phyloP scores from a whole-genome alignment of 2,113 vertebrate species.

The Oryzias celebensis region DNA sequence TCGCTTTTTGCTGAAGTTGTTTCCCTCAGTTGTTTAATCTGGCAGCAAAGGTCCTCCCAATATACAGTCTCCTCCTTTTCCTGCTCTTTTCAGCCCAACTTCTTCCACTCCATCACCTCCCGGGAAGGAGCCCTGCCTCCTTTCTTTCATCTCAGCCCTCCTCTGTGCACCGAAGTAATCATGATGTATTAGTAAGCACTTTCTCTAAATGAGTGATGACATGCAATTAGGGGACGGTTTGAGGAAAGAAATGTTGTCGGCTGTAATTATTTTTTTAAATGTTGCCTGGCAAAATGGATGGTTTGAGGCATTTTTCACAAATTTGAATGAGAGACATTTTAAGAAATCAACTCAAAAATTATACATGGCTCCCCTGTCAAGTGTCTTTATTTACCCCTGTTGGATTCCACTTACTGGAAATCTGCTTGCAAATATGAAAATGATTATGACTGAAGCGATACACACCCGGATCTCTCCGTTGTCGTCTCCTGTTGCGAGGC shows the following conservation, averaged over 20 bases:
- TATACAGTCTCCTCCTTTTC: constrained; percentile 56
- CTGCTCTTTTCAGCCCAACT: constrained; percentile 32
- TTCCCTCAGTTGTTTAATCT: constrained; percentile 36
- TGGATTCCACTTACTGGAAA: too few relatives aligned
- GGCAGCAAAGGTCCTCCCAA: constrained; percentile 38
- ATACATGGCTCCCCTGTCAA: not conserved
- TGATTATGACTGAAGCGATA: constrained; percentile 9
- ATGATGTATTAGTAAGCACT: constrained; percentile 52
- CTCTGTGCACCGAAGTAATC: constrained; percentile 34
- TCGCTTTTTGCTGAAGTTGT: not conserved
- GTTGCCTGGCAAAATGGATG: constrained; percentile 26
- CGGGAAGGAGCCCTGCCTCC: constrained; percentile 31
- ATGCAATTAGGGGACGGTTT: constrained; percentile 45
- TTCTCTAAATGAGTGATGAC: constrained; percentile 53
- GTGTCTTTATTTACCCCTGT: not conserved
- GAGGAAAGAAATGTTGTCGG: constrained; percentile 32
- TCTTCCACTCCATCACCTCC: constrained; percentile 13
- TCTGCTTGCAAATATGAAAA: too few relatives aligned
- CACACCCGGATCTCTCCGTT: constrained; percentile 91
- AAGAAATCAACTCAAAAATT: not conserved
- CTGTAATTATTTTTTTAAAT: constrained; percentile 42
- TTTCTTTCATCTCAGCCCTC: constrained; percentile 40
- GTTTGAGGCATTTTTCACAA: constrained; percentile 5
- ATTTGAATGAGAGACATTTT: not conserved
- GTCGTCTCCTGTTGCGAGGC: constrained; percentile 93